Evolutionary conservation across 2,888 invertebrate species (phyloP).

Genomic region (Norana najaformis): DNA sequence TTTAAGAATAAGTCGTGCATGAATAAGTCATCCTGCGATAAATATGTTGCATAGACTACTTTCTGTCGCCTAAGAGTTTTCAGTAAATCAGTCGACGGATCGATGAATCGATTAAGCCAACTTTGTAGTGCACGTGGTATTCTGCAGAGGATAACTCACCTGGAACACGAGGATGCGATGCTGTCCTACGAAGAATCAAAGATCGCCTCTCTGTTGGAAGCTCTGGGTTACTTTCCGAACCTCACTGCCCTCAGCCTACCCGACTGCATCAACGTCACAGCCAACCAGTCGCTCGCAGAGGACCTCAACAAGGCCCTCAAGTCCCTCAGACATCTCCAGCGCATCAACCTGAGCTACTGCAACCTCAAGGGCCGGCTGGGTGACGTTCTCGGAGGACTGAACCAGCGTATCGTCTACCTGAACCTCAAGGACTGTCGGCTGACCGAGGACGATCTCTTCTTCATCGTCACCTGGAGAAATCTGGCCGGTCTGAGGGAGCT

Average conservation of each 20-base stretch:
- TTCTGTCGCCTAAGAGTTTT: not conserved
- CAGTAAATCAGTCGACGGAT: not conserved
- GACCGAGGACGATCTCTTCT: constrained; percentile 47
- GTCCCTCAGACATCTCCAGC: constrained; percentile 43
- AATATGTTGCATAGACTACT: not conserved
- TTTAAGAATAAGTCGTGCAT: not conserved
- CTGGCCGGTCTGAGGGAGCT: constrained; percentile 48
- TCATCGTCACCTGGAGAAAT: constrained; percentile 49
- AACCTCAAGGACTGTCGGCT: constrained; percentile 54
- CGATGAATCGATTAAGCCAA: not conserved
- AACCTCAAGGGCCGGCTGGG: constrained; percentile 43
- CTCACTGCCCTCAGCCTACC: constrained; percentile 52
- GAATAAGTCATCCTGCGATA: not conserved
- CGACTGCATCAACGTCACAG: constrained; percentile 49
- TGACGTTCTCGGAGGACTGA: constrained; percentile 44
- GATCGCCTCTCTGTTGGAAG: constrained; percentile 47
- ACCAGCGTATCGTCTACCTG: constrained; percentile 46
- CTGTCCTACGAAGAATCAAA: constrained; percentile 46
- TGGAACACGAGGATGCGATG: constrained; percentile 51
- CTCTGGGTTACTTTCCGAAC: constrained; percentile 46
- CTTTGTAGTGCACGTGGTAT: not conserved
- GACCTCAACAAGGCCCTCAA: constrained; percentile 45
- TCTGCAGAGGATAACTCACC: constrained; percentile 52
- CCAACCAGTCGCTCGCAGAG: constrained; percentile 41
- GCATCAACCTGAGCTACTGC: constrained; percentile 52